Percentiles rank a stretch among this genome's conserved stretches.
Evolutionary conservation across 2,888 invertebrate species (phyloP).

Genomic region (Tenthredo distinguenda): DNA sequence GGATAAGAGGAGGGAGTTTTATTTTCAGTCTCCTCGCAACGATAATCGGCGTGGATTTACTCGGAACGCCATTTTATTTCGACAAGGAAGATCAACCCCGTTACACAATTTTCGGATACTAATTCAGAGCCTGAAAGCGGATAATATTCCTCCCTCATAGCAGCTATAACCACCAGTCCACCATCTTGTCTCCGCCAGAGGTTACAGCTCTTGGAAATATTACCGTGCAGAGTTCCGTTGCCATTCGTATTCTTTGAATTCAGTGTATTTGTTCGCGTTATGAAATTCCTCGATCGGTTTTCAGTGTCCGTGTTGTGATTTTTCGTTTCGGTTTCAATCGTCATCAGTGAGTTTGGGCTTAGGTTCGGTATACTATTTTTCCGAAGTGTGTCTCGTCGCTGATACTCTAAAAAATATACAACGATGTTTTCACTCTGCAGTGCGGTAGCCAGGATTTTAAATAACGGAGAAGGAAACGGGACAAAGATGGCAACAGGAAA

Average conservation of each 20-base stretch:
- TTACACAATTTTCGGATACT: not conserved
- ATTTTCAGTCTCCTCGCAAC: not conserved
- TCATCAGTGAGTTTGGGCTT: not conserved
- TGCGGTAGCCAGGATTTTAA: not conserved
- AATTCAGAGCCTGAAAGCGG: not conserved
- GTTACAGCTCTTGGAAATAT: slow-evolving; percentile 2
- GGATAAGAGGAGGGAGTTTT: not conserved
- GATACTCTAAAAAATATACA: not conserved
- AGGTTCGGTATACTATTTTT: not conserved
- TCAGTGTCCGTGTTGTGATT: not conserved
- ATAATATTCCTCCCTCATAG: slow-evolving; percentile 2
- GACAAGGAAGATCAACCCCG: not conserved
- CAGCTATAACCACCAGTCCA: not conserved
- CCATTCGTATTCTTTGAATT: not conserved
- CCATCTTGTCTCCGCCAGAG: slow-evolving; percentile 2
- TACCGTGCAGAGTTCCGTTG: not conserved
- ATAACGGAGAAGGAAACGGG: not conserved
- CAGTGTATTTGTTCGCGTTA: not conserved
- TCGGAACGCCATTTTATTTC: not conserved
- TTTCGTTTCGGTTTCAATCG: not conserved
- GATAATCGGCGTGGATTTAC: too few species aligned
- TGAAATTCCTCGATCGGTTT: not conserved
- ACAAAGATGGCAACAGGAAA: not conserved
- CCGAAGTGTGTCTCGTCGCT: too few species aligned
- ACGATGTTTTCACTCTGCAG: not conserved